Evolutionary conservation across 2,113 vertebrate species (phyloP).

Genomic region (Anarhynchus alexandrinus): DNA sequence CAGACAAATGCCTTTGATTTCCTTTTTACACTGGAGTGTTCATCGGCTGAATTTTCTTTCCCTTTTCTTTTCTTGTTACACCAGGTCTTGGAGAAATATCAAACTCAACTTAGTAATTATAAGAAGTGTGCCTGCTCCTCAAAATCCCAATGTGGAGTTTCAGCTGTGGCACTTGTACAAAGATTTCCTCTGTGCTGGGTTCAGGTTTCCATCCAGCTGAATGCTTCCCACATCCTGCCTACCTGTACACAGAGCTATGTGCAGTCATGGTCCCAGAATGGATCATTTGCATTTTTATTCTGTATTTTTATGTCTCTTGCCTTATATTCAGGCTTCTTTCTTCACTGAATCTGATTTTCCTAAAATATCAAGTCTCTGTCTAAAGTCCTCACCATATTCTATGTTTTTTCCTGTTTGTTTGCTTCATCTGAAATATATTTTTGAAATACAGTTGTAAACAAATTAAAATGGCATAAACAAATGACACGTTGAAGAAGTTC

Average conservation of each 20-base stretch:
- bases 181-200: background rate
- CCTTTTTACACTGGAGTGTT: background rate
- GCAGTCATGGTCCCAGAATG: background rate
- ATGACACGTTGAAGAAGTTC: background rate
- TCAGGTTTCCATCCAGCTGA: background rate
- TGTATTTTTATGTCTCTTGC: background rate
- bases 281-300: background rate
- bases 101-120: background rate
- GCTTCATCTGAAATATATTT: background rate
- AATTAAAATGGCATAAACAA: background rate
- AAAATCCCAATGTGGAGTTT: background rate
- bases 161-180: background rate
- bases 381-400: background rate
- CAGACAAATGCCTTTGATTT: background rate
- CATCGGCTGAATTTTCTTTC: background rate
- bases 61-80: background rate
- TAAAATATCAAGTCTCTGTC: background rate
- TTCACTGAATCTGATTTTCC: background rate
- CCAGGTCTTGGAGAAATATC: background rate
- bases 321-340: background rate
- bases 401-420: background rate
- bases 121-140: background rate
- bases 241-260: background rate
- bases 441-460: background rate
- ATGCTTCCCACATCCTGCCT: background rate